Base-by-base conservation (phyloP, 2,113 vertebrate genomes). In the Amblyopsis rosae region DNA sequence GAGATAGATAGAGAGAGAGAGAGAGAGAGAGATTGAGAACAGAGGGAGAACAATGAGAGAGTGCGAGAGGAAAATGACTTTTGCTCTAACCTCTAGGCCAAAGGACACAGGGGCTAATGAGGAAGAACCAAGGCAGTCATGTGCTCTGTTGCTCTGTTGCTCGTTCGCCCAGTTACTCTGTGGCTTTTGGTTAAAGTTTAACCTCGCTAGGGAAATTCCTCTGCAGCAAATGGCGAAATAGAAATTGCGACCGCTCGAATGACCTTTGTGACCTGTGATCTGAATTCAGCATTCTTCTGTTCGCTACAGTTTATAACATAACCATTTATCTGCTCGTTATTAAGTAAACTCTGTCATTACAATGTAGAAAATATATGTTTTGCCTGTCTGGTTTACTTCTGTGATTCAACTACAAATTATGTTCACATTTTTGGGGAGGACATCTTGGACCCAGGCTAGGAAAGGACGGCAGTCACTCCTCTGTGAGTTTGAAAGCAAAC, bases 31-130 rank as follows among this genome's bases (percentile, higher is more conserved):
- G 26, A 26, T 2, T 2, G 5, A 45, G 7, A 45, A 62, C 41
- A 17, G 16, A 46, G 45, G 47, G 59, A 7, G 12, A 51, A 47
- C 17, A 8, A 62, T 12, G 50, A 57, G 54, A 47, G 45, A 19
- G 41, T 41, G 10, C 9, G 17, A 16, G 53, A 64, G 41, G 61
- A 75, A 69, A 73, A 73, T 59, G 58, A 70, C 72, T 67, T 73
- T 59, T 75, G 32, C 48, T 67, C 49, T 76, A 67, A 76, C 76
- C 70, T 89, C 50, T 73, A 75, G 86, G 87, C 69, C 83, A 91
- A 91, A 92, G 88, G 87, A 77, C 83, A 78, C 26, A 1, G 6
- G 50, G 75, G 80, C 80, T 89, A 87, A 90, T 90, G 82, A 89
- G 87, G 69, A 84, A 82, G 71, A 70, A 85, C 76, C 68, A 77